Evolutionary conservation across 2,888 invertebrate species (phyloP), one percentile per base, ranked within the genome.

Genomic region (Pecten maximus): DNA sequence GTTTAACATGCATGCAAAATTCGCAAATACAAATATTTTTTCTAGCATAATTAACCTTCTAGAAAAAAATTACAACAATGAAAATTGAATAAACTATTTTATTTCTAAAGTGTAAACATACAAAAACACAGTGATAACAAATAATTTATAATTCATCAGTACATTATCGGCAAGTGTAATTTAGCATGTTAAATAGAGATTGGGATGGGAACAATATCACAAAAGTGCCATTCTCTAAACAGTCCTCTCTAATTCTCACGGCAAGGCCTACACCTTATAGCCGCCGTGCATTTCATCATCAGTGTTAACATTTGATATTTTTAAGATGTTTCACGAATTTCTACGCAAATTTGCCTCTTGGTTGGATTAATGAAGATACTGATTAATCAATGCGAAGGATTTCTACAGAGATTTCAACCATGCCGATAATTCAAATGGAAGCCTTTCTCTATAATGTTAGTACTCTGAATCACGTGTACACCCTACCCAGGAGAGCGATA

Each of bases 381-480:
- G 74, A 74, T 74, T 35, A 74, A 74, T 28, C 74, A 74, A 74
- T 0, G 35, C 0, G 74, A 54, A 19, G 28, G 28, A 12, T 74
- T 74, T 74, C 74, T 74, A 74, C 35, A 8, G 74, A 74, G 74
- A 28, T 74, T 74, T 35, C 74, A 74, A 35, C 74, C 74, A 28
- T 74, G 74, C 35, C 15, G 74, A 74, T 74, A 74, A 74, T 74
- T 74, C 74, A 74, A 74, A 74, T 74, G 74, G 74, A 74, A 74
- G 74, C 35, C 74, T 74, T 74, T 74, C 74, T 35, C 74, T 35
- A 74, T 74, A 35, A 74, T 35, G 74, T 74, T 74, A 74, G 74
- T 74, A 74, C 35, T 35, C 2, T 35, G 28, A 10, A 35, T 2
- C 74, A 35, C 74, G 74, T 74, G 74, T 74, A 28, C 6, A 35